A percentile compares a stretch with the other conserved stretches of the same genome.
These are phyloP conservation scores for Pelmatolapia mariae DNA, from an alignment of 2,113 vertebrate species.

Conservation along the genomic window DNA sequence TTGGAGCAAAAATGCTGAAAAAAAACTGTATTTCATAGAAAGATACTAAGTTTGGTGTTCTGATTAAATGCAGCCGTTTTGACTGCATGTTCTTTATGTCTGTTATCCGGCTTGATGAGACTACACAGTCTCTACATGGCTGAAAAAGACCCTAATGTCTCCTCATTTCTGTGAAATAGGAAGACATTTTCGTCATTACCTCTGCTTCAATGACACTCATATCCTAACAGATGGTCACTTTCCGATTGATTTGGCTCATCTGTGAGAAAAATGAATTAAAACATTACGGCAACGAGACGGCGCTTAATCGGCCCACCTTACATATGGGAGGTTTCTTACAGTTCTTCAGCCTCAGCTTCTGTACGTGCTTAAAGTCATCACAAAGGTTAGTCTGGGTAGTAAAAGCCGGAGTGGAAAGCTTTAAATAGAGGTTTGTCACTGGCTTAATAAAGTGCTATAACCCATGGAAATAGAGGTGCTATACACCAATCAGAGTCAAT, in stretches of 20 bases:
- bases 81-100: neutral
- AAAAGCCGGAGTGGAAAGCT: conserved; percentile 72
- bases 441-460: conserved; percentile 67
- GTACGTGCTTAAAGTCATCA: conserved; percentile 72
- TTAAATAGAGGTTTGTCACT: conserved; percentile 69
- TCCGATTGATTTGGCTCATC: conserved; percentile 84
- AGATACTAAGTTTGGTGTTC: neutral
- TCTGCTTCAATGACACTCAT: conserved; percentile 72
- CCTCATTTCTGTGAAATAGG: conserved; percentile 60
- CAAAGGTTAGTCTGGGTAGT: conserved; percentile 77
- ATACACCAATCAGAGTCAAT: conserved; percentile 28
- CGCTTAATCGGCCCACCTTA: conserved; percentile 73
- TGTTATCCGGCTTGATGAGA: conserved; percentile 26
- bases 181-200: conserved; percentile 78
- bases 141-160: conserved; percentile 67
- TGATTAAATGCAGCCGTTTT: neutral
- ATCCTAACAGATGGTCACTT: conserved; percentile 86
- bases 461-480: conserved; percentile 62
- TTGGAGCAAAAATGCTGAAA: neutral
- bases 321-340: conserved; percentile 70
- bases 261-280: conserved; percentile 82
- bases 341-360: conserved; percentile 63
- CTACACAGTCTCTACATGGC: conserved; percentile 26
- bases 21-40: neutral
- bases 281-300: conserved; percentile 78